Conservation (phyloP, 2,113 vertebrate genomes). For the Pelobates fuscus region DNA sequence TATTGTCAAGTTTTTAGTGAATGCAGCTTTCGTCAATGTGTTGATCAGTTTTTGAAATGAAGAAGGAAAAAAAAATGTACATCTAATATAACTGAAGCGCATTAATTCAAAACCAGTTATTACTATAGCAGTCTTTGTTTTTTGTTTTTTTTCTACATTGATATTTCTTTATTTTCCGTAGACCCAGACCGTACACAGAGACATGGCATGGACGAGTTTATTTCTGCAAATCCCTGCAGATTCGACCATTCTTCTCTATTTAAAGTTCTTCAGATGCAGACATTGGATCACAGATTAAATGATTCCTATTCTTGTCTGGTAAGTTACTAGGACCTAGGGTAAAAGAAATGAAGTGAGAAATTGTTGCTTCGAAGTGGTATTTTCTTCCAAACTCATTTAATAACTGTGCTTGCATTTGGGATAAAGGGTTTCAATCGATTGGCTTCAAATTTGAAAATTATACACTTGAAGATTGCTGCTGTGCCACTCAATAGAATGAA, state of each 20-base stretch:
- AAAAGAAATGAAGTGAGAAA: constrained; percentile 65
- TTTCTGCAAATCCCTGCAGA: constrained; percentile 85
- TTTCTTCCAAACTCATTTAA: constrained; percentile 70
- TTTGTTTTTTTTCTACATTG: neutral
- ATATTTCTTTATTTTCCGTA: constrained; percentile 54
- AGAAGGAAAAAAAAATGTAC: constrained; percentile 4
- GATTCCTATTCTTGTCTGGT: constrained; percentile 98
- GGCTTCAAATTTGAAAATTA: constrained; percentile 87
- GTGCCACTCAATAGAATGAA: constrained; percentile 69
- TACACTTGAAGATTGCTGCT: constrained; percentile 74
- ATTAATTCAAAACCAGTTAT: too few species aligned
- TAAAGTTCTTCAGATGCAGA: constrained; percentile 84
- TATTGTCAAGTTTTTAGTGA: constrained; percentile 37
- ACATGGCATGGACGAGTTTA: constrained; percentile 91
- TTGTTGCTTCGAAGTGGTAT: constrained; percentile 63
- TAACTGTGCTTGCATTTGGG: constrained; percentile 69
- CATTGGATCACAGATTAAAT: constrained; percentile 91
- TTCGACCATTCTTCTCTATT: constrained; percentile 90
- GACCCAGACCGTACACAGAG: constrained; percentile 85
- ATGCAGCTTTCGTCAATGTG: constrained; percentile 28
- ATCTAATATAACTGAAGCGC: neutral
- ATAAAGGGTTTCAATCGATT: constrained; percentile 83
- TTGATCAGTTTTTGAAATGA: constrained; percentile 40
- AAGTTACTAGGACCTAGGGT: constrained; percentile 61
- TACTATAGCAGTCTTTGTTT: neutral